Evolutionary conservation across 2,888 invertebrate species (phyloP), one percentile per base, ranked within the genome.

Genomic region (Leptinotarsa tumamoca): DNA sequence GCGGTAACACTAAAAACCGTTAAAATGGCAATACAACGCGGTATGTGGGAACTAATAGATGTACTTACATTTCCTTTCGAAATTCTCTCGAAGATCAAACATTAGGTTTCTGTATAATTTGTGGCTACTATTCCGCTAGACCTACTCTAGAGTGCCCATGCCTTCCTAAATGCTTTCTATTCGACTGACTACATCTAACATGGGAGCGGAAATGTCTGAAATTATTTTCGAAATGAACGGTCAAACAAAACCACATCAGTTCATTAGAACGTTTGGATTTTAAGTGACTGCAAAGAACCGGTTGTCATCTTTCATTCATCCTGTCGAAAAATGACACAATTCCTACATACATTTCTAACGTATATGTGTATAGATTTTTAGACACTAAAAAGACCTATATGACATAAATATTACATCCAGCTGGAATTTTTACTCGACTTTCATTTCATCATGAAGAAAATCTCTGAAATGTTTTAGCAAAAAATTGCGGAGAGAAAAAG

Each of bases 21-120:
- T 58, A 21, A 58, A 58, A 58, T 58, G 18, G 58, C 58, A 58
- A 58, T 23, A 58, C 58, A 58, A 58, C 58, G 58, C 58, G 58
- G 58, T 58, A 21, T 58, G 58, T 58, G 58, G 21, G 58, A 58
- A 58, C 58, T 58, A 21, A 58, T 58, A 21, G 5, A 58, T 14
- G 58, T 52, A 52, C 52, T 52, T 58, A 21, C 58, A 58, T 58
- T 58, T 58, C 58, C 58, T 14, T 58, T 58, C 58, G 58, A 58
- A 58, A 58, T 58, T 18, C 58, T 58, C 7, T 23, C 58, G 58
- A 58, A 58, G 58, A 58, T 58, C 21, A 58, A 58, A 58, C 58
- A 58, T 58, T 58, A n/a, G 58, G 10, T 58, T 58, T n/a, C 23
- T 58, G 58, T 58, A 18, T 58, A 58, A 58, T 58, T 58, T 58